phyloP scores from a whole-genome alignment of 2,113 vertebrate species.

The Anguilla japonica region DNA sequence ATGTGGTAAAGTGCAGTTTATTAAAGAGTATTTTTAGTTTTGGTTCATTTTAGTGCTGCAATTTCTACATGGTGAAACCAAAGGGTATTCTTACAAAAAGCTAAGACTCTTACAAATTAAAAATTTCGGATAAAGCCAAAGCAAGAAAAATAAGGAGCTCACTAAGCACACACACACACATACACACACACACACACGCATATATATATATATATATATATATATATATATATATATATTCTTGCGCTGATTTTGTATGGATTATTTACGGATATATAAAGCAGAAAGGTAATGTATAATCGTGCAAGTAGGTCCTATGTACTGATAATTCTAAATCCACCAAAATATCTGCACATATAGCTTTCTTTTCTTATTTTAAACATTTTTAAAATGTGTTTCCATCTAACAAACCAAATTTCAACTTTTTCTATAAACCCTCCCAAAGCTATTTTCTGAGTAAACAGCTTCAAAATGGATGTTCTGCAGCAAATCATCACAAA shows the following conservation, averaged over 20 bases:
- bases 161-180: no score
- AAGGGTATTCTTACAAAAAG: no score
- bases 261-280: neutral
- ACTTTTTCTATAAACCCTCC: neutral
- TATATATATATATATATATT: neutral
- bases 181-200: no score
- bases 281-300: neutral
- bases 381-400: neutral
- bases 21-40: no score
- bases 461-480: neutral
- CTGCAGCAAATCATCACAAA: neutral
- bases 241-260: neutral
- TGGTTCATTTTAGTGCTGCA: no score
- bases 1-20: no score
- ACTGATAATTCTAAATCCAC: constrained; percentile 5
- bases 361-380: neutral
- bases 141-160: no score
- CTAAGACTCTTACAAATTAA: no score
- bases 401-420: neutral
- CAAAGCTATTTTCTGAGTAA: neutral
- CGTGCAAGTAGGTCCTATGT: neutral
- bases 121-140: no score
- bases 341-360: neutral
- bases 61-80: no score
- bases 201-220: no score